These are phyloP conservation scores for Rhineura floridana DNA, from an alignment of 2,113 vertebrate genomes.

Conservation along the genomic window DNA sequence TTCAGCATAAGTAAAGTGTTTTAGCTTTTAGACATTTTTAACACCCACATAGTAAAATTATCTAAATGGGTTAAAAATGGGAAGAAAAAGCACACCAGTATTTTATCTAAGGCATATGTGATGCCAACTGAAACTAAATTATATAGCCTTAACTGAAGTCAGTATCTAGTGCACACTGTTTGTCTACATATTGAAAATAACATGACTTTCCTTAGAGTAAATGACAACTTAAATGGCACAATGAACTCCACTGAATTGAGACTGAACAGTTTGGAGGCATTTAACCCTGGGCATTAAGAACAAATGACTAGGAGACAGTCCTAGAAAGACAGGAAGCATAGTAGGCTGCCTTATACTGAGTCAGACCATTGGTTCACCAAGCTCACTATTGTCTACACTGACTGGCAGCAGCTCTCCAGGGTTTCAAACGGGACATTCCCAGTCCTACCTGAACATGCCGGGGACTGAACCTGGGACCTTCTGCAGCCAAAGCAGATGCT, in stretches of 20 bases:
- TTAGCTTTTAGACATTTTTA: slow-evolving; percentile 22
- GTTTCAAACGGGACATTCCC: no score
- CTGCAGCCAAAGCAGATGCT: no score
- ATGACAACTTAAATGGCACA: background rate
- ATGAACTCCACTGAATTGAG: background rate
- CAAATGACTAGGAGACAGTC: background rate
- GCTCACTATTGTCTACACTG: no score
- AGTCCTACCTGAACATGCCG: no score
- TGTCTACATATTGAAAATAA: background rate
- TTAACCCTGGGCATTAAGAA: background rate
- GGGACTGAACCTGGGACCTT: no score
- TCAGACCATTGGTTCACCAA: no score
- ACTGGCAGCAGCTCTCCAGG: no score
- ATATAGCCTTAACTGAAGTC: background rate
- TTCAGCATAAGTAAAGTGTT: background rate
- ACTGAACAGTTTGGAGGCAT: background rate
- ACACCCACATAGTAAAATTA: background rate
- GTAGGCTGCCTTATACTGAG: no score
- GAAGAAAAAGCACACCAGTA: background rate
- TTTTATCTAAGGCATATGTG: slow-evolving; percentile 4
- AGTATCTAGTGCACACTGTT: background rate
- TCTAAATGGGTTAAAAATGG: background rate
- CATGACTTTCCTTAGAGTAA: background rate
- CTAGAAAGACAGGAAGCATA: background rate
- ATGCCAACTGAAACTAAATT: background rate